Evolutionary conservation across 2,888 invertebrate species (phyloP), one percentile per base, ranked within the genome.

Genomic region (Chalcis sispes): DNA sequence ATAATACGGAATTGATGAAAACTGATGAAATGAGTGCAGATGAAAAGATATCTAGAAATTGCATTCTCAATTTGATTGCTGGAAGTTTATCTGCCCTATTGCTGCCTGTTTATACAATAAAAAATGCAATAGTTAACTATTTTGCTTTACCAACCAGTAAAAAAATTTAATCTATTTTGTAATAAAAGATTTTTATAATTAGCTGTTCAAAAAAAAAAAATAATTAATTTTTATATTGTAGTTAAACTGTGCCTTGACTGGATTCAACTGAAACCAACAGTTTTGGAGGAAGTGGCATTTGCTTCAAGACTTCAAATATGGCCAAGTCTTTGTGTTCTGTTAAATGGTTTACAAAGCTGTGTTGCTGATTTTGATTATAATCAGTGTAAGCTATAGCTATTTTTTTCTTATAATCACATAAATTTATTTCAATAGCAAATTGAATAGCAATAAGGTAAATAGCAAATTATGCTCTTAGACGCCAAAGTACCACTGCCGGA

Each of bases 191-290:
- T n/a, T 10, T 27, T 65, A 15, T 3, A 29, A 62, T 40, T 18
- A 5, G 18, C 3, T 1, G 4, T 1, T 23, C 50, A 15, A 46
- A 15, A 56, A 8, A 10, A n/a, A 46, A 50, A 23, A n/a, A 62
- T 29, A 40, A 10, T 23, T 42, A 23, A 29, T 15, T 15, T 71
- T 69, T 36, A 59, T 67, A 25, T 86, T 90, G 20, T 88, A 94
- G 94, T 95, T 83, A 94, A 95, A 89, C 91, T 95, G 83, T 91
- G 94, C 86, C 89, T 95, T 84, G 93, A 94, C 84, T 96, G 95
- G 94, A 90, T 94, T 80, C 88, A 89, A 81, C 89, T 90, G 79
- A 91, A 92, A 79, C 91, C 92, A 15, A 87, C 88, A 52, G 89
- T 91, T 77, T 86, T 93, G 77, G 88, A 89, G 73, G 90, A 91